Base-by-base conservation (phyloP, 2,113 vertebrate genomes). In the Kryptolebias marmoratus region DNA sequence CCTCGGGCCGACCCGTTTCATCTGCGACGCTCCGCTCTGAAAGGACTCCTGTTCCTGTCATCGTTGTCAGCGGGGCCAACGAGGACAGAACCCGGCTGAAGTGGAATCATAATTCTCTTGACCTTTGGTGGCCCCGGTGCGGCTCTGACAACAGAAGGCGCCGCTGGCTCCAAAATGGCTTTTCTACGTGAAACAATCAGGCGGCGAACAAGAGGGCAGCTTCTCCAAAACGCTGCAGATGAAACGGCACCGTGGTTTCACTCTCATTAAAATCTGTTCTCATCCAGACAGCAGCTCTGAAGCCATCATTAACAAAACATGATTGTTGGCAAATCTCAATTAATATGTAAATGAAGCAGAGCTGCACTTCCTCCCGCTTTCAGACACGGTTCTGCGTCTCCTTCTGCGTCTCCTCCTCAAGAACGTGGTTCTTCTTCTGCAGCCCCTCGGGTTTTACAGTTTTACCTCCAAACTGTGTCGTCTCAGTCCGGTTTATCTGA, bases 161-260 rank as follows among this genome's bases (percentile, higher is more conserved):
- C 82, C 73, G 77, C 80, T 81, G 59, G 82, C 84, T 85, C 77
- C 84, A 88, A 94, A 95, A 68, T 94, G 89, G 80, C 79, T 91
- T 90, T 91, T 96, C 92, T 84, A 93, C 93, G 85, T 88, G 83
- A 89, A 94, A 93, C 91, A 94, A 93, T 96, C 93, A 93, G 87
- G 74, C 80, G 32, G 32, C 72, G 88, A 93, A 94, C 86, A 87
- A 88, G 90, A 89, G 91, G 63, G 62, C 67, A 69, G 87, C 92
- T 91, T 87, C 56, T 80, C 71, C 84, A 80, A 45, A 76, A 77
- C 47, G 55, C 50, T 44, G 1, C 42, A 6, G 2, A 61, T 56
- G 11, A 2, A 42, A 42, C 75, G 16, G 32, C 22, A 12, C 12
- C 16, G 28, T 13, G 53, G 54, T 70, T 58, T 32, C 31, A 10